Percentiles rank a stretch among this genome's conserved stretches.
Conservation (phyloP, 1,140 invertebrate genomes). For the Drosophila burlai region DNA sequence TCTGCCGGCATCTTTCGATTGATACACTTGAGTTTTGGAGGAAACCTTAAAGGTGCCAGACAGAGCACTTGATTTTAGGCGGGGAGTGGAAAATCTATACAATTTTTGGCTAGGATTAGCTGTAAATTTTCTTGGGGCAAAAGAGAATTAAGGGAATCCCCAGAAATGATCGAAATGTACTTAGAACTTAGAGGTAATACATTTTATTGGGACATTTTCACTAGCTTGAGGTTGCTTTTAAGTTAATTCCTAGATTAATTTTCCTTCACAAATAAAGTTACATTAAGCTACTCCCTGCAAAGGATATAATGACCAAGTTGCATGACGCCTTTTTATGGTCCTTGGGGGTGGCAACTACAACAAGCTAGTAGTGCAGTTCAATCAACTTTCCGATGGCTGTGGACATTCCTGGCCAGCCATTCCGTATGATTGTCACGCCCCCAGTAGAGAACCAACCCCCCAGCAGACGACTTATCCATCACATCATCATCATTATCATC, state of each 20-base stretch:
- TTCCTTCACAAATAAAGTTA: background rate
- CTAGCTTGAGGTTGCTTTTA: background rate
- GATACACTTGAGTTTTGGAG: slow-evolving; percentile 10
- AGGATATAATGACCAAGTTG: slow-evolving; percentile 13
- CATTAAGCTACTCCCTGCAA: background rate
- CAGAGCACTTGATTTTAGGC: background rate
- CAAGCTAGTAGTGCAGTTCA: slow-evolving; percentile 28
- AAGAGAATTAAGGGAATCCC: background rate
- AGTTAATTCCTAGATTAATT: background rate
- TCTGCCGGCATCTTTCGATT: slow-evolving; percentile 10
- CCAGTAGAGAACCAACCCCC: background rate
- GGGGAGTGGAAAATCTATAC: background rate
- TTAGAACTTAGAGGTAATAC: background rate
- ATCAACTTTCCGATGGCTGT: slow-evolving; percentile 28
- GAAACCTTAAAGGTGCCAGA: slow-evolving; percentile 15
- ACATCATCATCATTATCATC: slow-evolving; percentile 30
- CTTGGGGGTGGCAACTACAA: slow-evolving; percentile 6
- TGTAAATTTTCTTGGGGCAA: background rate
- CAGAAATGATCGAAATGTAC: background rate
- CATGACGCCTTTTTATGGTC: background rate
- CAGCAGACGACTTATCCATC: slow-evolving; percentile 15
- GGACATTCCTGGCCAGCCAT: background rate
- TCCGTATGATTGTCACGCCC: slow-evolving; percentile 29
- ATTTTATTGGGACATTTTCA: too few relatives aligned
- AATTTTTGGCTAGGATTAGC: background rate